A percentile compares a stretch with the other conserved stretches of the same genome.
Evolutionary conservation across 2,888 invertebrate species (phyloP).

Genomic region (Pachymerium ferrugineum): DNA sequence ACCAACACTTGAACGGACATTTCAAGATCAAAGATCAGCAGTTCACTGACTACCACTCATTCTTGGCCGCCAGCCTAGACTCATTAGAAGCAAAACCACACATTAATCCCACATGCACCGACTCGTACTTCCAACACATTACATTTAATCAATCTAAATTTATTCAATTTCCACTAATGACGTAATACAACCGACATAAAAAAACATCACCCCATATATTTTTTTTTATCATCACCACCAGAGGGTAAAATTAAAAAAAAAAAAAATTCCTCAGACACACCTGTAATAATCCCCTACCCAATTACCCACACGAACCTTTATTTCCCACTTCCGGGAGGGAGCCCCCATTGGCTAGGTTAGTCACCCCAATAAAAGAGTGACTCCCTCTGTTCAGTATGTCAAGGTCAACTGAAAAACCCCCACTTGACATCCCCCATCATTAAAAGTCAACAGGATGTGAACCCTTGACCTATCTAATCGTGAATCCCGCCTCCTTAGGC

Average conservation of each 20-base stretch:
- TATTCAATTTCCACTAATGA: not conserved
- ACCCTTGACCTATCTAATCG: slow-evolving; percentile 14
- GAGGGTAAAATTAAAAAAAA: too few species aligned
- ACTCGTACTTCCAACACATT: too few species aligned
- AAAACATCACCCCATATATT: too few species aligned
- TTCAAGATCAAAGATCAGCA: slow-evolving; percentile 11
- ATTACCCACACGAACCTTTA: not conserved
- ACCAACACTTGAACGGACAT: not conserved
- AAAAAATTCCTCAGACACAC: not conserved
- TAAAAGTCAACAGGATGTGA: slow-evolving; percentile 21
- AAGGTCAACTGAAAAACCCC: not conserved
- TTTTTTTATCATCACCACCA: too few species aligned
- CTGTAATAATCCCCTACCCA: not conserved
- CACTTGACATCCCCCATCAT: slow-evolving; percentile 4
- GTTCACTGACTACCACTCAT: slow-evolving; percentile 7
- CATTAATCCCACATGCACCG: not conserved
- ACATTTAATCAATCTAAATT: not conserved
- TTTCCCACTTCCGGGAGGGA: not conserved
- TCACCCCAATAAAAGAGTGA: not conserved
- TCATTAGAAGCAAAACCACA: not conserved
- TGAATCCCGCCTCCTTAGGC: not conserved
- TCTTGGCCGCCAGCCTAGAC: not conserved
- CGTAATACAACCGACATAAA: too few species aligned
- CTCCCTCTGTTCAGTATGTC: not conserved
- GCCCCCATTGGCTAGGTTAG: too few species aligned